phyloP scores from a whole-genome alignment of 1,140 invertebrate species.

The Sitophilus oryzae region DNA sequence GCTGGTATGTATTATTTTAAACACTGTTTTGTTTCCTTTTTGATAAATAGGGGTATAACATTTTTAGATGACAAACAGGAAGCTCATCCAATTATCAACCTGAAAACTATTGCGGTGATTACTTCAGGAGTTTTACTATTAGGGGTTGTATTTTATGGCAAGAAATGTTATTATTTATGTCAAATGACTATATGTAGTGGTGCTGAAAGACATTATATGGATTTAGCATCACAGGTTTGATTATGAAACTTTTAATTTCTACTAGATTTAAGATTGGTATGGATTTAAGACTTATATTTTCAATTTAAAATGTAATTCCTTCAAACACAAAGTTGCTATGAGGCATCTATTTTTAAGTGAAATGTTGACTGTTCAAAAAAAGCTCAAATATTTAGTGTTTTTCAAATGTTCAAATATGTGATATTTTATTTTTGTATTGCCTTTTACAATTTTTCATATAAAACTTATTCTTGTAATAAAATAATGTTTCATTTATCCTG shows the following conservation, averaged over 20 bases:
- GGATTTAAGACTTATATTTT: no score
- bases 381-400: no score
- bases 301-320: no score
- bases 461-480: neutral
- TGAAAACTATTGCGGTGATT: neutral
- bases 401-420: neutral
- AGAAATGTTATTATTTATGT: neutral
- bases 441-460: neutral
- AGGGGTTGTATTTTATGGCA: neutral
- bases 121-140: neutral
- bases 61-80: neutral
- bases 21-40: neutral
- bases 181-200: neutral
- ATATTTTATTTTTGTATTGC: neutral
- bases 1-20: neutral
- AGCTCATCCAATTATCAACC: neutral
- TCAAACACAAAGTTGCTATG: no score
- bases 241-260: neutral
- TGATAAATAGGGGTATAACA: neutral
- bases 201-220: neutral
- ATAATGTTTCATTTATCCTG: neutral
- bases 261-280: neutral
- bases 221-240: neutral
- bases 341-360: no score
- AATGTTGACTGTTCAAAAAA: no score